Base-by-base conservation (phyloP, 2,888 invertebrate species). In the Drosophila falleni region DNA sequence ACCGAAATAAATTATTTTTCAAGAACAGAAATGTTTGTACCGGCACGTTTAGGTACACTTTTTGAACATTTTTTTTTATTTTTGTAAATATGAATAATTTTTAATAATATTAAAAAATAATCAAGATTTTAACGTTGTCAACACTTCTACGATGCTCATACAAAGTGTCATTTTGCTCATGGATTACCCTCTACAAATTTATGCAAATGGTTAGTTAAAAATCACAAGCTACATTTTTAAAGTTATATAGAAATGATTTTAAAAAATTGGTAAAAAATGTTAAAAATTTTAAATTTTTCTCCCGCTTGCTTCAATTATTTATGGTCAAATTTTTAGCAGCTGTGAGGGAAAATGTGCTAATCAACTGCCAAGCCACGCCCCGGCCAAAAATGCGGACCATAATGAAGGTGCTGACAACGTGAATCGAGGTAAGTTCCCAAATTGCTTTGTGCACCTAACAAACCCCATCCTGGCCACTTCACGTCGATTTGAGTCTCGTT, bases 321-420 rank as follows among this genome's bases (percentile, higher is more conserved):
- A 8, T 31, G 60, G 46, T 19, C 35, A 64, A 55, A 51, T 71
- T 51, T 51, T 60, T 65, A 39, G 9, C 50, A 29, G 41, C 55
- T 41, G 23, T 44, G 46, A 19, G 47, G 10, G 54, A 66, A 80
- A 82, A 69, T 76, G 50, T 54, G 53, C 61, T 77, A 80, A 83
- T 80, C 83, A 80, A 80, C 64, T 67, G 59, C 47, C 61, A 33
- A n/a, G 55, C 73, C 55, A 59, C 63, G 54, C 60, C 71, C 37
- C 19, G 44, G 23, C 53, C 61, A 53, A 15, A 47, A 53, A 66
- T 66, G 60, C 15, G 49, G 42, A n/a, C 53, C 53, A 58, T 71
- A 71, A 72, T 72, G 56, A 72, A 58, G 61, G 53, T 41, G 72
- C 72, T 58, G 72, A 50, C 61, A 61, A 71, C 65, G 42, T 58